Evolutionary conservation across 2,888 invertebrate species (phyloP), one percentile per base, ranked within the genome.

Genomic region (Tortrix viridana): DNA sequence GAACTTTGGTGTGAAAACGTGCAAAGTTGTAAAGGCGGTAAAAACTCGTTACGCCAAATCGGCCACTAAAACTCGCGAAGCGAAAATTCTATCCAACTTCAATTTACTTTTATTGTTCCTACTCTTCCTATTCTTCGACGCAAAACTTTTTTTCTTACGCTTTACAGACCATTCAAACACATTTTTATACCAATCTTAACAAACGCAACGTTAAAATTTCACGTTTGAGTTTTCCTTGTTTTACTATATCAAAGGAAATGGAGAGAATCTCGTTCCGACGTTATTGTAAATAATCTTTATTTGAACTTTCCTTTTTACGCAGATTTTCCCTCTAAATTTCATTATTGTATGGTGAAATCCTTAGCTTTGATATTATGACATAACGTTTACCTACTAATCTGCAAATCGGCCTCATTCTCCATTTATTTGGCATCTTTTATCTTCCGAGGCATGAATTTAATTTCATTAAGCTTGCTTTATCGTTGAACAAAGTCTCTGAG

Each of bases 101-200:
- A 89, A 90, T 90, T 90, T 89, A 88, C 88, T 89, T 90, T 90
- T 89, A 89, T 88, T 90, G 89, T 89, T 88, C 82, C 83, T 86
- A 81, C 82, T 83, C 82, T 84, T 87, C 84, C 82, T 83, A 85
- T 86, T 79, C 82, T 82, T 73, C 75, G 78, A 74, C 75, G 77
- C 73, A 72, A 83, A 88, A 81, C 72, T 74, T 82, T 83, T 82
- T 85, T 84, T 79, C 74, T 76, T 81, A 70, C 80, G 73, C 76
- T 77, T 82, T 79, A 82, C 79, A 81, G 78, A 76, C 79, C 77
- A 77, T 83, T 81, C 81, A 81, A 86, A 83, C 83, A 83, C 81
- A 84, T 85, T 88, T 85, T 87, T 82, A 82, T 80, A 76, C 81
- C 76, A 78, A 82, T 84, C 77, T 79, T 76, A 79, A 81, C 74